Conservation (phyloP, 2,113 vertebrate species). For the Sturnira hondurensis region DNA sequence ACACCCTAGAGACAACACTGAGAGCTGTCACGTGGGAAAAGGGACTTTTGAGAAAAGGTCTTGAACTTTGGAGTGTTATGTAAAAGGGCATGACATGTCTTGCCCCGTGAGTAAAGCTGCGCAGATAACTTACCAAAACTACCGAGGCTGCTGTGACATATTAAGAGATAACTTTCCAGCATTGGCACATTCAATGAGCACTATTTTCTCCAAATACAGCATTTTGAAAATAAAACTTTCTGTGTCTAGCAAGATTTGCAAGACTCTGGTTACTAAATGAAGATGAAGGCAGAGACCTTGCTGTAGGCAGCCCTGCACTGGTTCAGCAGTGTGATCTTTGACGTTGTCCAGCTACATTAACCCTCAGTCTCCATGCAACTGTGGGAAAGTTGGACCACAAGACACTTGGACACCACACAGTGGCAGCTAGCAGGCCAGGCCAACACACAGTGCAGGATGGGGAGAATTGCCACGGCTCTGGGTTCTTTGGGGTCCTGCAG, state of each 20-base stretch:
- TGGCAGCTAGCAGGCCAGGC: neutral
- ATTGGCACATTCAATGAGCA: neutral
- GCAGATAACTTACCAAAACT: neutral
- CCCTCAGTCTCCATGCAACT: neutral
- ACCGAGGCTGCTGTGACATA: neutral
- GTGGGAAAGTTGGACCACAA: neutral
- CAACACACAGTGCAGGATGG: accelerated
- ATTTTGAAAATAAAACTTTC: neutral
- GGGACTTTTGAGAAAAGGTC: neutral
- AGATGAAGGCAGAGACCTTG: accelerated
- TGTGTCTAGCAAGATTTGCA: neutral
- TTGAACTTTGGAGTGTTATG: neutral
- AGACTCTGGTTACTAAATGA: neutral
- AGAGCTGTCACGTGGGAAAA: neutral
- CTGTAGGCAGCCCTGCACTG: accelerated
- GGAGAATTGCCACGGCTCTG: accelerated
- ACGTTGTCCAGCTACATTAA: neutral
- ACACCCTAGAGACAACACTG: neutral
- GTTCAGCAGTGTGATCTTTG: neutral
- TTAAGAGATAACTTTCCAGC: neutral
- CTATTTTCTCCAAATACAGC: neutral
- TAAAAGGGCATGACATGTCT: neutral
- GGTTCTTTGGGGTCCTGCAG: no score
- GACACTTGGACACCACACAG: no score
- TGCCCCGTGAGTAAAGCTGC: neutral